These are phyloP conservation scores for Abrostola tripartita DNA, from an alignment of 2,888 invertebrate species.

Conservation along the genomic window DNA sequence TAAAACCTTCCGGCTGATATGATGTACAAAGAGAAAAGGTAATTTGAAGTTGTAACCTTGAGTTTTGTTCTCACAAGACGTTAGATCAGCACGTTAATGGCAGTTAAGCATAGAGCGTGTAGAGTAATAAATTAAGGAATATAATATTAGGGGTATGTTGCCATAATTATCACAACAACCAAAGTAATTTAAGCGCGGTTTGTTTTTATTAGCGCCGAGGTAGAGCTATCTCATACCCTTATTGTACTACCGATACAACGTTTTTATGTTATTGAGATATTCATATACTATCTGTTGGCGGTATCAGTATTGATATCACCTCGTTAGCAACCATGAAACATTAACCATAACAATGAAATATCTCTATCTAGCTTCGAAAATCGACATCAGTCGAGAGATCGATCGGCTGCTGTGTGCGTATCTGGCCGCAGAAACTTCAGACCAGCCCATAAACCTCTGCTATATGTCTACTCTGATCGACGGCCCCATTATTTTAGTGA, in stretches of 20 bases:
- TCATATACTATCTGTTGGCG: background rate
- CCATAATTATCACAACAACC: too few species aligned
- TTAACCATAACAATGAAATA: background rate
- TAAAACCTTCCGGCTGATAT: conserved; percentile 29
- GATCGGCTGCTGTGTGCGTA: background rate
- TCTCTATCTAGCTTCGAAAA: background rate
- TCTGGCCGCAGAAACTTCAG: background rate
- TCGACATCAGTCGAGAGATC: background rate
- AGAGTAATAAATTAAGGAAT: background rate
- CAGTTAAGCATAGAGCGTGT: background rate
- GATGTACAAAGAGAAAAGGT: conserved; percentile 32
- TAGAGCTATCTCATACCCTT: too few species aligned
- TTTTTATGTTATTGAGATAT: background rate
- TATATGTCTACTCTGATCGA: too few species aligned
- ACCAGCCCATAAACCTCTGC: too few species aligned
- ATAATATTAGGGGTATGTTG: too few species aligned
- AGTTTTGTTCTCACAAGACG: background rate
- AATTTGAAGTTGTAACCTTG: background rate
- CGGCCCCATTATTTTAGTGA: too few species aligned
- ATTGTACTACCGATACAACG: too few species aligned
- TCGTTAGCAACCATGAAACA: background rate
- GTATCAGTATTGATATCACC: too few species aligned
- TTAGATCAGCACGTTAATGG: background rate
- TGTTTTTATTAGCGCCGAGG: too few species aligned
- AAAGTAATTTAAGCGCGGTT: too few species aligned